These are phyloP conservation scores for Apis cerana DNA, from an alignment of 1,140 invertebrate genomes.

Conservation along the genomic window DNA sequence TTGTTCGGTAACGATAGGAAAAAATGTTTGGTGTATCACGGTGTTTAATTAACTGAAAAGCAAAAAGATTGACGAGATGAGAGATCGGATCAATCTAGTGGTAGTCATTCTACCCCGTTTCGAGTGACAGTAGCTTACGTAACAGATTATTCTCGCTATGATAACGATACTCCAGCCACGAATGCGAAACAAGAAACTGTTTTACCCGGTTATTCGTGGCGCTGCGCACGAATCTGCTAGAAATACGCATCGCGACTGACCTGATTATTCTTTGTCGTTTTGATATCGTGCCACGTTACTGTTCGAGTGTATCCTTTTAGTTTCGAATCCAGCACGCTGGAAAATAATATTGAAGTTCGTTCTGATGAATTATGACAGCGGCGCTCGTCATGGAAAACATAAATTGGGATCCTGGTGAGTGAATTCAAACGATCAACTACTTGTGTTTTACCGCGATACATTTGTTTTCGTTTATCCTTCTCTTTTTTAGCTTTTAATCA, in stretches of 20 bases:
- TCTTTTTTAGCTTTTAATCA: not conserved
- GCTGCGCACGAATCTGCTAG: conserved; percentile 56
- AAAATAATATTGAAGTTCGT: conserved; percentile 14
- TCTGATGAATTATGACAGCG: conserved; percentile 81
- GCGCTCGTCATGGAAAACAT: conserved; percentile 83
- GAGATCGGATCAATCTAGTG: conserved; percentile 44
- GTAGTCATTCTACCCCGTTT: conserved; percentile 68
- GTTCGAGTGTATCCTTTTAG: conserved; percentile 17
- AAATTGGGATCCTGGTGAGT: conserved; percentile 85
- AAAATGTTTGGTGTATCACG: not conserved
- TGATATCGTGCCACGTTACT: conserved; percentile 33
- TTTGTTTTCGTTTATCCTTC: not conserved
- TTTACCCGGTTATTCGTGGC: conserved; percentile 59
- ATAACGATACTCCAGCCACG: conserved; percentile 68
- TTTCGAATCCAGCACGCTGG: not conserved
- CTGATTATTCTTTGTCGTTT: conserved; percentile 68
- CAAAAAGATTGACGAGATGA: conserved; percentile 26
- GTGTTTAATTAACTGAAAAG: not conserved
- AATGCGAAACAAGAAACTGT: conserved; percentile 60
- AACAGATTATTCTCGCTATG: conserved; percentile 76
- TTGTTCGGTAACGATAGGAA: not conserved
- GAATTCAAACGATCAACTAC: not conserved
- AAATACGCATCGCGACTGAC: conserved; percentile 73
- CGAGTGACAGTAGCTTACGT: conserved; percentile 76
- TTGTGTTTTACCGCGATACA: not conserved